phyloP scores from a whole-genome alignment of 2,797 vertebrate species.

The Remorina albescens region DNA sequence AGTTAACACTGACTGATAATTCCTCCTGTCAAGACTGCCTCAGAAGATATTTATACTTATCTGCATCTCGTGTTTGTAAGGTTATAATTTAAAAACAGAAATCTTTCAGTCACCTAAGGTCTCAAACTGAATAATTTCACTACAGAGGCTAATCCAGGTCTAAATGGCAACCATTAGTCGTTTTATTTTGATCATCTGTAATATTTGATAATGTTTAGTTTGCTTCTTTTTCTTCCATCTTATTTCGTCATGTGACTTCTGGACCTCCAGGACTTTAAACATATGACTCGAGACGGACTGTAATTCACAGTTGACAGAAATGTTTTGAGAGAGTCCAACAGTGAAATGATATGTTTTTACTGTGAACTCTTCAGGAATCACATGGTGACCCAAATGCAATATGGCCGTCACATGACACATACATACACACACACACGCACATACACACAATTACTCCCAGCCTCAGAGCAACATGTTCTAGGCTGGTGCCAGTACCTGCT shows the following conservation, averaged over 20 bases:
- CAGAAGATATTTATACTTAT: neutral
- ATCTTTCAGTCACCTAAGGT: no score
- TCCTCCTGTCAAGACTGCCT: neutral
- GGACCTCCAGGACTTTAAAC: conserved; percentile 20
- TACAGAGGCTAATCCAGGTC: no score
- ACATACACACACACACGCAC: neutral
- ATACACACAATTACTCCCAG: neutral
- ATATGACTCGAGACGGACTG: conserved; percentile 36
- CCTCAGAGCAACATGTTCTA: neutral
- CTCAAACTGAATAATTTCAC: no score
- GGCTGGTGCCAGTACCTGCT: neutral
- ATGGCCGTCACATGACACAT: conserved; percentile 22
- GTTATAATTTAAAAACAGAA: no score
- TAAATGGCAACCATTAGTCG: no score
- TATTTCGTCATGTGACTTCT: conserved; percentile 24
- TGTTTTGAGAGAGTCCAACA: neutral
- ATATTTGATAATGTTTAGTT: no score
- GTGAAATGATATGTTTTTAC: conserved; percentile 4
- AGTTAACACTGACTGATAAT: no score
- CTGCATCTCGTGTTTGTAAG: no score
- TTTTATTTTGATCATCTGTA: no score
- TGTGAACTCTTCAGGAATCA: conserved; percentile 23
- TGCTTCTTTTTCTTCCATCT: no score
- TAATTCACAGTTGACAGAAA: neutral
- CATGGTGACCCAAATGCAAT: conserved; percentile 39